phyloP scores from a whole-genome alignment of 2,888 invertebrate species.

The Aromia moschata region DNA sequence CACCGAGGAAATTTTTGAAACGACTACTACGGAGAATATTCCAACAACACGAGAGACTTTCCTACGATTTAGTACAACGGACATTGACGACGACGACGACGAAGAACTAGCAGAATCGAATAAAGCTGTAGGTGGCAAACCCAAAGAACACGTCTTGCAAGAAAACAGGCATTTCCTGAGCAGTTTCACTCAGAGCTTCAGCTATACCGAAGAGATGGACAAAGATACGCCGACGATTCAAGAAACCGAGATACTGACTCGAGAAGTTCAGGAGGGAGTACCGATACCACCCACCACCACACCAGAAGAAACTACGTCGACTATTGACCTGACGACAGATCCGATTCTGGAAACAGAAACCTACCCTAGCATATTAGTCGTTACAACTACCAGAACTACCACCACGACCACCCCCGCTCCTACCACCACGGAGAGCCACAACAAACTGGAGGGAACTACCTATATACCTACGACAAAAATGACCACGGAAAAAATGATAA shows the following conservation, averaged over 20 bases:
- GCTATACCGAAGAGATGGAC: neutral
- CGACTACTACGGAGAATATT: neutral
- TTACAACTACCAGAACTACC: neutral
- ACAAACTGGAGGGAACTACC: no score
- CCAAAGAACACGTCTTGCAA: neutral
- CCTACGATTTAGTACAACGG: no score
- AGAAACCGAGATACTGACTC: neutral
- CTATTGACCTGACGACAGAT: neutral
- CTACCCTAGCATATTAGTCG: neutral
- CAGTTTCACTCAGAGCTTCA: neutral
- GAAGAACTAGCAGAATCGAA: neutral
- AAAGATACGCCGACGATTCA: neutral
- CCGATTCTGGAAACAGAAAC: no score
- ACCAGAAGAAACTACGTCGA: neutral
- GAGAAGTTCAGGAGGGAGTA: neutral
- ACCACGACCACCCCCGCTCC: neutral
- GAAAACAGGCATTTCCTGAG: neutral
- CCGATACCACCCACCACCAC: neutral
- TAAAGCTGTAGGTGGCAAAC: neutral
- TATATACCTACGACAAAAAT: conserved; percentile 8
- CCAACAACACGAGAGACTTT: neutral
- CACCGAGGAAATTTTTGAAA: neutral
- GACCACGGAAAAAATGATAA: conserved; percentile 23
- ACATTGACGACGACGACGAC: neutral
- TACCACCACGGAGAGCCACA: conserved; percentile 18